These are phyloP conservation scores for Chauna torquata DNA, from an alignment of 2,113 vertebrate species.

Conservation along the genomic window DNA sequence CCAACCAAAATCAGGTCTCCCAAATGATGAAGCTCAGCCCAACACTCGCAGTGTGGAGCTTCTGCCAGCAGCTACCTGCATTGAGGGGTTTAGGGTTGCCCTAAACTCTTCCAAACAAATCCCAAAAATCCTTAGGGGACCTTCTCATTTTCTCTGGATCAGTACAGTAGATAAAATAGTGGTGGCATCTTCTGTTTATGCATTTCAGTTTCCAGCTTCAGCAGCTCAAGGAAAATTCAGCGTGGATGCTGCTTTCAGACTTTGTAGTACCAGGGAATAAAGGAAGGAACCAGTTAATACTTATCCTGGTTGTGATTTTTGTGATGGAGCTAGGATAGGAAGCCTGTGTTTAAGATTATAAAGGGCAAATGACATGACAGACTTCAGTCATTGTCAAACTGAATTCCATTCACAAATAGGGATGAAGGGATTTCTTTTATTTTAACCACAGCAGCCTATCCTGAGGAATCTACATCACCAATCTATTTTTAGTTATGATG, in stretches of 20 bases:
- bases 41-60: neutral
- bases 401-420: neutral
- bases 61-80: neutral
- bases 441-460: neutral
- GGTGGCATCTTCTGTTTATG: neutral
- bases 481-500: neutral
- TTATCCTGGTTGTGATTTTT: neutral
- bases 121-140: neutral
- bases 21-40: neutral
- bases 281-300: neutral
- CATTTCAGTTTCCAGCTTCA: neutral
- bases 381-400: neutral
- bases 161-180: neutral
- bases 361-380: neutral
- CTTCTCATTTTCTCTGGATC: neutral
- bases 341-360: neutral
- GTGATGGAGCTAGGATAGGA: neutral
- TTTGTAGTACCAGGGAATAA: neutral
- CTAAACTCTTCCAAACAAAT: neutral
- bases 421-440: neutral
- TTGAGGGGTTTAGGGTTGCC: neutral
- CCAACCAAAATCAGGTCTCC: neutral
- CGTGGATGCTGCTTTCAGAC: too few species aligned
- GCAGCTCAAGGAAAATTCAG: neutral
- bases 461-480: neutral